phyloP scores from a whole-genome alignment of 2,113 vertebrate genomes.

The Myotis lucifugus region DNA sequence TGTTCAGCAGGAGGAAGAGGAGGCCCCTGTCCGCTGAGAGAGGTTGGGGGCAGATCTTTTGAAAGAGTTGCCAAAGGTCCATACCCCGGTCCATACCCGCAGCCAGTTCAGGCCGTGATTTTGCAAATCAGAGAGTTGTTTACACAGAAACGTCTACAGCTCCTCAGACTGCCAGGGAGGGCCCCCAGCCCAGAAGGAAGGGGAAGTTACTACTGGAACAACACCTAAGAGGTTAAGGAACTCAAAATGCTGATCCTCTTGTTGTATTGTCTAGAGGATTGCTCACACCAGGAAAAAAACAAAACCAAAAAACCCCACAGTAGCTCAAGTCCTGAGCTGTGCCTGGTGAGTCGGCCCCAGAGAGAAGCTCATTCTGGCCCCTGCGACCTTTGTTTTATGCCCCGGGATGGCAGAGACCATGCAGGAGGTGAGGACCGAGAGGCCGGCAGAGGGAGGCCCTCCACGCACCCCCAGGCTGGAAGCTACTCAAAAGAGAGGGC shows the following conservation, averaged over 20 bases:
- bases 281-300: slow-evolving; percentile 47
- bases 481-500: fast-evolving
- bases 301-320: background rate
- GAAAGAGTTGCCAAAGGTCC: background rate
- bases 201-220: background rate
- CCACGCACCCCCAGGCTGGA: background rate
- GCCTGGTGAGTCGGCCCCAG: background rate
- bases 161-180: background rate
- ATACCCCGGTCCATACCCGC: background rate
- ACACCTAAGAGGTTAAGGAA: background rate
- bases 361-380: background rate
- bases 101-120: background rate
- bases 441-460: background rate
- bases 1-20: background rate
- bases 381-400: background rate
- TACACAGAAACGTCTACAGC: background rate
- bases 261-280: slow-evolving; percentile 13
- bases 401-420: background rate
- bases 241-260: background rate
- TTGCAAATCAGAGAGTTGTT: background rate
- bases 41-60: background rate
- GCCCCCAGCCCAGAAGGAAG: background rate
- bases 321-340: background rate
- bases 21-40: background rate
- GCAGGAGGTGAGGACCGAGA: background rate